Base-by-base conservation (phyloP, 2,797 vertebrate species). In the Acanthurus leucopareius region DNA sequence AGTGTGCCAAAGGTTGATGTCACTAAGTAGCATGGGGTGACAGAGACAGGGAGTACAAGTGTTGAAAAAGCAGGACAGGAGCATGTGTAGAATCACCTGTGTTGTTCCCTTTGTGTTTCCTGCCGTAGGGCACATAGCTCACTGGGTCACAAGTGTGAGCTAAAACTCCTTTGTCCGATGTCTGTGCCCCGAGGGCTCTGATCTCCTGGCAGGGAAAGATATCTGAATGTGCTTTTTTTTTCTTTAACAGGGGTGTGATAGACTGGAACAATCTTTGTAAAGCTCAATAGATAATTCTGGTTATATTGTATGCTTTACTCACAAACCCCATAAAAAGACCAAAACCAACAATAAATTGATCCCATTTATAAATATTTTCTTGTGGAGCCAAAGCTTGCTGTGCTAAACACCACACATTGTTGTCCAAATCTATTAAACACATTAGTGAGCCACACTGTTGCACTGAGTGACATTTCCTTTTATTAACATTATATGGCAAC, bases 111-210 rank as follows among this genome's bases (percentile, higher is more conserved):
- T 89, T 91, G 91, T 89, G 89, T 73, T 80, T 56, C 28, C 59
- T 1, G 89, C 93, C 74, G 76, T 19, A 78, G 92, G 93, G 89
- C 89, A 77, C 87, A 92, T 86, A 84, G 91, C 92, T 93, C 87
- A 80, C 86, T 85, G 78, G 93, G 91, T 94, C 89, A 92, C 83
- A 84, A 93, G 89, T 91, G 91, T 93, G 93, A 94, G 90, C 89
- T 89, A 88, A 85, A 90, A 75, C 80, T 87, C 90, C 80, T 91
- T 93, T 94, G 91, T 93, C 68, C 67, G 2, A 58, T 69, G 85
- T 92, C 91, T 91, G 80, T 0, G 20, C 81, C 92, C 86, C 6
- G 16, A 71, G 92, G 93, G 86, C 73, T 78, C 65, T 25, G 53
- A 86, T 86, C 89, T 88, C 63, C 80, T 87, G 65, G 51, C 80